These are phyloP conservation scores for Chitala chitala DNA, from an alignment of 2,113 vertebrate species.

Conservation along the genomic window DNA sequence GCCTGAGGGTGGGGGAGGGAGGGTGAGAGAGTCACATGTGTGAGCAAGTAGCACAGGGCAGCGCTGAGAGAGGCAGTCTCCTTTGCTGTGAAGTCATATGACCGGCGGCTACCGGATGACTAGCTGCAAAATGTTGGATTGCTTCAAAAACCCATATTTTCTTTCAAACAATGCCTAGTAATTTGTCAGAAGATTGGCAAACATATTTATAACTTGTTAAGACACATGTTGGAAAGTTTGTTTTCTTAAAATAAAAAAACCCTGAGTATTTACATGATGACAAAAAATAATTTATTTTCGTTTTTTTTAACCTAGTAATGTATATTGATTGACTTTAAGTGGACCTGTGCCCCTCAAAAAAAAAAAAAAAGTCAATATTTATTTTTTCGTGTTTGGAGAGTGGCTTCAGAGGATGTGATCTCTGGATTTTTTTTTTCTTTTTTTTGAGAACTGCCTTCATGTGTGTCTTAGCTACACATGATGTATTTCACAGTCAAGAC, in stretches of 20 bases:
- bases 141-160: background rate
- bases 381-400: conserved; percentile 60
- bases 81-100: background rate
- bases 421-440: conserved; percentile 11
- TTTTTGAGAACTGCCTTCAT: too few relatives aligned
- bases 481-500: background rate
- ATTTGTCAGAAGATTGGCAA: background rate
- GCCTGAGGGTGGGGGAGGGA: background rate
- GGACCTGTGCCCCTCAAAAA: conserved; percentile 53
- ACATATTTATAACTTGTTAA: background rate
- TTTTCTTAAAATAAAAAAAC: background rate
- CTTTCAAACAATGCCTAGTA: background rate
- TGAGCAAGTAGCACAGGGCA: background rate
- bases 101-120: conserved; percentile 1
- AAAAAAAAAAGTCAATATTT: conserved; percentile 41
- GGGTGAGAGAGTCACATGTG: background rate
- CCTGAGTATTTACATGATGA: conserved; percentile 20
- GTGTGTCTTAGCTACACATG: background rate
- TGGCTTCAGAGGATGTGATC: conserved; percentile 42
- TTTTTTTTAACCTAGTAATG: conserved; percentile 34
- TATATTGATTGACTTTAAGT: conserved; percentile 46
- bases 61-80: background rate
- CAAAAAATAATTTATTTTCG: background rate
- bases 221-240: too few relatives aligned
- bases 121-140: background rate